Evolutionary conservation across 1,140 invertebrate species (phyloP).

Genomic region (Reticulitermes speratus): DNA sequence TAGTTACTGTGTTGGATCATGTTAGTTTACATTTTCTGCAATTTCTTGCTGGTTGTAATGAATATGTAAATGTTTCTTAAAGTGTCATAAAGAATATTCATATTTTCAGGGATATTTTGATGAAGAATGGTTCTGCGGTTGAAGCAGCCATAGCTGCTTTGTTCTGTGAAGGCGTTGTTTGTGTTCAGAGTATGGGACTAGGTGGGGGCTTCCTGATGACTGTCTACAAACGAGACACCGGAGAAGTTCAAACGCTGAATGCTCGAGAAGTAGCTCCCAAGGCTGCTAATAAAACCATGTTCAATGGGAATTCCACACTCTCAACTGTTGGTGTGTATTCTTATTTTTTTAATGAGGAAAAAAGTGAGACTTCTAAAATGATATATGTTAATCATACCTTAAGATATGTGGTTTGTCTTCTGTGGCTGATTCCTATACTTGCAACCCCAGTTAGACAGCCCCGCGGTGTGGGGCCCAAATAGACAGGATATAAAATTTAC

Average conservation of each 20-base stretch:
- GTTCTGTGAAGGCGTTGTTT: constrained; percentile 81
- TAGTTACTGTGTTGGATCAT: too few relatives aligned
- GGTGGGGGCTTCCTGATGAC: constrained; percentile 82
- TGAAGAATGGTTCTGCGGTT: constrained; percentile 71
- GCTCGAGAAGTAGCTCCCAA: constrained; percentile 70
- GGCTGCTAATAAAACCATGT: constrained; percentile 61
- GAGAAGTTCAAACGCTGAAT: constrained; percentile 55
- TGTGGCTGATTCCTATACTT: too few relatives aligned
- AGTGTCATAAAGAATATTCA: too few relatives aligned
- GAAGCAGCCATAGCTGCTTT: constrained; percentile 79
- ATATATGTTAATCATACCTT: too few relatives aligned
- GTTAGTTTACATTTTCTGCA: too few relatives aligned
- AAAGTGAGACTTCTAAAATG: too few relatives aligned
- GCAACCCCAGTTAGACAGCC: too few relatives aligned
- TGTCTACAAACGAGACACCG: constrained; percentile 61
- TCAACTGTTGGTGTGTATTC: constrained; percentile 50
- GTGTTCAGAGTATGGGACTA: constrained; percentile 76
- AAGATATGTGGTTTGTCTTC: too few relatives aligned
- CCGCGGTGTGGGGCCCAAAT: too few relatives aligned
- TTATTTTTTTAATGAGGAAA: neutral
- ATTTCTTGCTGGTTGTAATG: too few relatives aligned
- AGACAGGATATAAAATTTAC: too few relatives aligned
- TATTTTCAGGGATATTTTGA: constrained; percentile 51
- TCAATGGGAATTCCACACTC: constrained; percentile 50
- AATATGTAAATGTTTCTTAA: too few relatives aligned